Base-by-base conservation (phyloP, 1,140 invertebrate genomes). In the Steinernema feltiae region DNA sequence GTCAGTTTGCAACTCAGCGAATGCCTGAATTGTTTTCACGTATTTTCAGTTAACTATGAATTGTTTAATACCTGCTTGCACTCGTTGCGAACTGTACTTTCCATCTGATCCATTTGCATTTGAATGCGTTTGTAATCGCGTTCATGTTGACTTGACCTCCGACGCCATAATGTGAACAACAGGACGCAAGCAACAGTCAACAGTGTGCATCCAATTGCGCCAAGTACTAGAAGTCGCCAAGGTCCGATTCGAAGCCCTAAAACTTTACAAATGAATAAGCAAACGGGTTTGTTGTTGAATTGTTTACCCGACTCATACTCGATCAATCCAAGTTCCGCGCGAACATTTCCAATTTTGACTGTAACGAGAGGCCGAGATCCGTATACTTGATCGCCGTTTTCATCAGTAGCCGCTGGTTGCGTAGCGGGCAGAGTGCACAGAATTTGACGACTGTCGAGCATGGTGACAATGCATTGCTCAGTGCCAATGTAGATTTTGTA, bases 101-200 rank as follows among this genome's bases (percentile, higher is more conserved):
- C 96, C 53, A 98, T 88, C n/a, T 94, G 97, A 81, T 98, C 96
- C 93, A 99, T 97, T 88, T 99, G 95, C 82, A 98, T 94, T 88
- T 98, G 95, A 86, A 99, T 97, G 32, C 95, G 90, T 48, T 79
- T 83, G 70, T 83, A 83, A 32, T 71, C 80, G 15, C 79, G 76
- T 71, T 83, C 82, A 74, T 83, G 73, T 72, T 83, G 76, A 71
- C 72, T 82, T 27, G 63, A 71, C 15, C 79, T 18, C 70, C 81
- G 69, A 71, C 77, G 35, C 81, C 83, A 84, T 2, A 81, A 21
- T 27, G 32, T 63, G 69, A 76, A 78, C 30, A 82, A 48, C 21
- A 82, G 32, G 0, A 82, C 48, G 24, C 32, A 46, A 41, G 72
- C 73, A 70, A 74, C 74, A 71, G 30, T 76, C 21, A 79, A 32